Evolutionary conservation across 2,113 vertebrate species (phyloP).

Genomic region (Vireo altiloquus): DNA sequence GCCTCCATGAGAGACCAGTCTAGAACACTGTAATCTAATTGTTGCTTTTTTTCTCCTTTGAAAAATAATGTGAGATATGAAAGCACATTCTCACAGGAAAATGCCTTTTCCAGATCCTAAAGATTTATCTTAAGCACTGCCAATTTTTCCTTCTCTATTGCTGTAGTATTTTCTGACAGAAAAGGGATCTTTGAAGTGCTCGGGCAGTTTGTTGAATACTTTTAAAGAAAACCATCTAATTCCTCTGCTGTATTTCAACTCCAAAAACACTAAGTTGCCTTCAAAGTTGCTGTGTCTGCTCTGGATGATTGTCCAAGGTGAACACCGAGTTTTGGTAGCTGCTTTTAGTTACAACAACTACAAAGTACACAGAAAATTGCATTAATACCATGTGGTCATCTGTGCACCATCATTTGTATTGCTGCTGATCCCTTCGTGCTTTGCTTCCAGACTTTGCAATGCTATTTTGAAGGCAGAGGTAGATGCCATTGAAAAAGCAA

Average conservation of each 20-base stretch:
- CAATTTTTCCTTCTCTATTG: not conserved
- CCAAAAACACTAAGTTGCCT: not conserved
- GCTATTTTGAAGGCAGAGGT: not conserved
- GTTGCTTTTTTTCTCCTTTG: not conserved
- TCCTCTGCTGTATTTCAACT: not conserved
- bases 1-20: not conserved
- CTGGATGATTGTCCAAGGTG: not conserved
- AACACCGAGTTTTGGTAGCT: not conserved
- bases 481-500: not conserved
- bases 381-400: not conserved
- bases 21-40: not conserved
- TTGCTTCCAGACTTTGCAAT: not conserved
- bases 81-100: not conserved
- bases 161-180: not conserved
- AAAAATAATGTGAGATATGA: not conserved
- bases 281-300: not conserved
- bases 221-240: not conserved
- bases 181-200: not conserved
- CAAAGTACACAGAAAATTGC: not conserved
- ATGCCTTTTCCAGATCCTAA: not conserved
- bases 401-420: not conserved
- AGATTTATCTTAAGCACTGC: not conserved
- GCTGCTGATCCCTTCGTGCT: not conserved
- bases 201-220: not conserved
- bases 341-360: not conserved